A percentile compares a stretch with the other conserved stretches of the same genome.
Conservation (phyloP, 2,797 vertebrate species). For the Clarias platycephalus region DNA sequence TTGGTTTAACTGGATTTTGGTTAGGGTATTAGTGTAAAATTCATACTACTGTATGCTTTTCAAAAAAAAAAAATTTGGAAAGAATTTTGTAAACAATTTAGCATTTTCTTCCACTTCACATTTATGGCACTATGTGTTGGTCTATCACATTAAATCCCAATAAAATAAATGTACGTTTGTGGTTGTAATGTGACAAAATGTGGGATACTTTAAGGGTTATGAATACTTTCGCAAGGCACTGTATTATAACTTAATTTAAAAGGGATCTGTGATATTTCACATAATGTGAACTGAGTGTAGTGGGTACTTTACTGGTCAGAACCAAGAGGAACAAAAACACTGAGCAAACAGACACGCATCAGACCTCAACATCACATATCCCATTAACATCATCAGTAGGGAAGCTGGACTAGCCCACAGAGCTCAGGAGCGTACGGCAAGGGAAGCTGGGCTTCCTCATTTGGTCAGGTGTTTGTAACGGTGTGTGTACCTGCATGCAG, state of each 20-base stretch:
- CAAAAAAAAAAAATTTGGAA: too few species aligned
- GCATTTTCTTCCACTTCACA: too few species aligned
- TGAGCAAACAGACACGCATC: neutral
- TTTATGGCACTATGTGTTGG: too few species aligned
- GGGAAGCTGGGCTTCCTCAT: slow-evolving; percentile 48
- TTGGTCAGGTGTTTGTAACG: slow-evolving; percentile 12
- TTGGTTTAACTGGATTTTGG: too few species aligned
- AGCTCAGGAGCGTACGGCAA: neutral
- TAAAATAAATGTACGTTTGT: too few species aligned
- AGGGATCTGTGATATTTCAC: slow-evolving; percentile 4
- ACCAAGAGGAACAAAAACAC: slow-evolving; percentile 13
- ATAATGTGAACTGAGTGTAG: neutral
- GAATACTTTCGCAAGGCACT: too few species aligned
- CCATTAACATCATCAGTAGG: slow-evolving; percentile 4
- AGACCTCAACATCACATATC: neutral
- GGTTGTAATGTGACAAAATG: too few species aligned
- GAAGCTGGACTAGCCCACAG: slow-evolving; percentile 7
- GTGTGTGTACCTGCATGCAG: neutral
- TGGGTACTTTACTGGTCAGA: neutral
- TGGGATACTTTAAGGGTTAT: too few species aligned
- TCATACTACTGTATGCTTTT: too few species aligned
- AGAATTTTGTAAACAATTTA: too few species aligned
- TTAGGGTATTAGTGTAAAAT: too few species aligned
- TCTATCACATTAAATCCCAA: too few species aligned
- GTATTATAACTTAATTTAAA: neutral